Evolutionary conservation across 2,888 invertebrate species (phyloP).

Genomic region (Exocentrus adspersus): DNA sequence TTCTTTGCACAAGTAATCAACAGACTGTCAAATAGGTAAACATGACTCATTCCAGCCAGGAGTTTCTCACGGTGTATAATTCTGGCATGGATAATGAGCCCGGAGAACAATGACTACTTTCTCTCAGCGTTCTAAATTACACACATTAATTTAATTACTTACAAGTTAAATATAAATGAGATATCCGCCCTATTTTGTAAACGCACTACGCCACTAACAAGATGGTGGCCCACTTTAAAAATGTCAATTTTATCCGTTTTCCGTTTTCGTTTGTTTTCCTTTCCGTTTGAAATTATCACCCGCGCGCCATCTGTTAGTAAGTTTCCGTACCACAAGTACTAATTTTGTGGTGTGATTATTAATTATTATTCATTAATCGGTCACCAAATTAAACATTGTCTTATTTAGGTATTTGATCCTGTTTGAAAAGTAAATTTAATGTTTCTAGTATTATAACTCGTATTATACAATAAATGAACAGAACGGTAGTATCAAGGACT

Average conservation of each 20-base stretch:
- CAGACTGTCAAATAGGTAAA: slow-evolving; percentile 29
- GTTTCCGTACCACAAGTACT: no score
- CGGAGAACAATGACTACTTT: not conserved
- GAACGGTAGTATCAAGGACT: no score
- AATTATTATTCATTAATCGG: no score
- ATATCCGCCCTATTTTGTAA: slow-evolving; percentile 5
- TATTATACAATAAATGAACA: no score
- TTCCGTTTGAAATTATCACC: no score
- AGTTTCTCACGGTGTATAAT: not conserved
- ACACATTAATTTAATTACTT: slow-evolving; percentile 12
- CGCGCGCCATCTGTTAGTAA: no score
- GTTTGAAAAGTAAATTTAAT: no score
- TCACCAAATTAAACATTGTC: no score
- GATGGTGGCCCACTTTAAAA: slow-evolving; percentile 31
- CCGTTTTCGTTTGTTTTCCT: no score
- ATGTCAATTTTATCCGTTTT: not conserved
- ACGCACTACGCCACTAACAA: slow-evolving; percentile 25
- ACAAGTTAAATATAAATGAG: slow-evolving; percentile 7
- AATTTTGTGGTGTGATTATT: no score
- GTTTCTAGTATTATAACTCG: no score
- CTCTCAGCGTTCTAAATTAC: not conserved
- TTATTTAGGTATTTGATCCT: no score
- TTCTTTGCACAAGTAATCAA: not conserved
- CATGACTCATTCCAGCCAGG: slow-evolving; percentile 22
- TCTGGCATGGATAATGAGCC: not conserved